Evolutionary conservation across 2,888 invertebrate species (phyloP).

Genomic region (Acleris cristana): DNA sequence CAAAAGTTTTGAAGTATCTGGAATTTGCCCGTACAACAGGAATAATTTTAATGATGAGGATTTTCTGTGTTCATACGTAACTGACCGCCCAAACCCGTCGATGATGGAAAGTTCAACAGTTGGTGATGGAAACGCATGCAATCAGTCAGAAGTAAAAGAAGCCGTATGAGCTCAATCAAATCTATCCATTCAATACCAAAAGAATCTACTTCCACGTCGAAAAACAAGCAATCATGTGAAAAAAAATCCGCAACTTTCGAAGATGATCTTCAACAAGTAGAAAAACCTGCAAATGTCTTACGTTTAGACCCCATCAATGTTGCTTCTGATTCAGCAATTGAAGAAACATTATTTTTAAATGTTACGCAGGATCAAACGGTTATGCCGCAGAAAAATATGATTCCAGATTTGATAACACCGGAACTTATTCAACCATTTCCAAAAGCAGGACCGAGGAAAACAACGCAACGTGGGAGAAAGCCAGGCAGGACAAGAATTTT

Average conservation of each 20-base stretch:
- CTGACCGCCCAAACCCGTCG: slow-evolving; percentile 36
- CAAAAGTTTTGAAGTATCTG: slow-evolving; percentile 39
- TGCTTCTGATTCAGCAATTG: no score
- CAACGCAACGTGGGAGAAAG: neutral
- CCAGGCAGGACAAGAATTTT: neutral
- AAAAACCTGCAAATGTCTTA: neutral
- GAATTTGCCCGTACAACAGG: slow-evolving; percentile 39
- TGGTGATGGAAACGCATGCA: neutral
- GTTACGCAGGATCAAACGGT: neutral
- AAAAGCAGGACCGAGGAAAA: neutral
- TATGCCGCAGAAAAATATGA: neutral
- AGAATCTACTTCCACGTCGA: no score
- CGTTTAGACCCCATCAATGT: no score
- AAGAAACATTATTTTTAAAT: no score
- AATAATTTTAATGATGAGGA: slow-evolving; percentile 39
- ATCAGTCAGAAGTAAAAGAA: neutral
- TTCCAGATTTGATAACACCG: neutral
- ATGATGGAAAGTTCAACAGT: neutral
- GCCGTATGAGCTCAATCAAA: neutral
- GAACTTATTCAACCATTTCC: slow-evolving; percentile 2
- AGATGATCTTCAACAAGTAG: neutral
- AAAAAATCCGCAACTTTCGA: neutral
- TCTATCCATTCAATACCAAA: no score
- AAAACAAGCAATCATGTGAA: neutral
- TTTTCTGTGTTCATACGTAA: slow-evolving; percentile 37